Percentiles rank a stretch among this genome's conserved stretches.
Conservation (phyloP, 2,888 invertebrate genomes). For the Mimachlamys varia region DNA sequence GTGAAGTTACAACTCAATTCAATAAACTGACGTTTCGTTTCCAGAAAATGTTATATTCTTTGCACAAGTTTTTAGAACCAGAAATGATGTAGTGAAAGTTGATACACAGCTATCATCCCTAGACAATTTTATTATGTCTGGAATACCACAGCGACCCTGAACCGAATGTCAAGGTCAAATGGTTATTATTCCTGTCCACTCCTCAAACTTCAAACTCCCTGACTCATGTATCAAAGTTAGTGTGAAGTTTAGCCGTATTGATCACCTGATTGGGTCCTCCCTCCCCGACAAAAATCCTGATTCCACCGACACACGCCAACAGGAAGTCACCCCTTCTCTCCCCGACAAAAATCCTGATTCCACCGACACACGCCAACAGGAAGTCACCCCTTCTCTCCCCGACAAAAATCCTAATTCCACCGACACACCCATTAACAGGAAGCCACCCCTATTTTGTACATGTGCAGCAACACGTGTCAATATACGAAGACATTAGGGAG, state of each 20-base stretch:
- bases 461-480: too few species aligned
- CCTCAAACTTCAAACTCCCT: background rate
- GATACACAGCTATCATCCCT: background rate
- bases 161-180: background rate
- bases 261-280: too few species aligned
- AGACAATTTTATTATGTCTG: slow-evolving; percentile 22
- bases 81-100: background rate
- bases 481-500: too few species aligned
- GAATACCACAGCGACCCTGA: background rate
- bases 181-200: background rate
- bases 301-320: too few species aligned
- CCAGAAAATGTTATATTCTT: background rate
- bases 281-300: too few species aligned
- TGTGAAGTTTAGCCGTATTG: background rate
- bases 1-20: background rate
- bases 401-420: too few species aligned
- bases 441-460: too few species aligned
- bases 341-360: too few species aligned
- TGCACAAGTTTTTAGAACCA: background rate
- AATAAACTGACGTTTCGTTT: background rate
- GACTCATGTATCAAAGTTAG: background rate
- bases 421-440: too few species aligned
- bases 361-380: too few species aligned
- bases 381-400: too few species aligned
- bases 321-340: too few species aligned